Conservation (phyloP, 2,797 vertebrate genomes). For the Ptychadena robeensis region DNA sequence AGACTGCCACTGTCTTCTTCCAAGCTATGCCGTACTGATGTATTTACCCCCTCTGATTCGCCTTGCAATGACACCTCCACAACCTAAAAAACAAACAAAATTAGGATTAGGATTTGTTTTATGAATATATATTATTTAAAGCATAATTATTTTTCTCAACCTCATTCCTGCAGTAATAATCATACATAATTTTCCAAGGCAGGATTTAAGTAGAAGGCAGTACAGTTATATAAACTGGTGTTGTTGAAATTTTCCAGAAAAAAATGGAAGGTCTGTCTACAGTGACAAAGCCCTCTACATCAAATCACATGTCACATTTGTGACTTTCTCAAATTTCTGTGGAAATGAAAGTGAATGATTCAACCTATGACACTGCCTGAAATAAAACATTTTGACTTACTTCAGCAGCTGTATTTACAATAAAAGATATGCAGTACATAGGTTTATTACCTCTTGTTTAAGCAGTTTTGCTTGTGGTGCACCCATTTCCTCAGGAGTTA, state of each 20-base stretch:
- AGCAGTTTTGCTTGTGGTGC: conserved; percentile 80
- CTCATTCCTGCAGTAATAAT: neutral
- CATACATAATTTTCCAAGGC: neutral
- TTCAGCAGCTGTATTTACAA: neutral
- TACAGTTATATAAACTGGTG: too few relatives aligned
- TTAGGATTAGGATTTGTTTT: neutral
- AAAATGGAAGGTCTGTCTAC: too few relatives aligned
- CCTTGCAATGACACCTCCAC: conserved; percentile 39
- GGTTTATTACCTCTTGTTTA: conserved; percentile 83
- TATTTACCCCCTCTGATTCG: conserved; percentile 75
- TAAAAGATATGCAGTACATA: neutral
- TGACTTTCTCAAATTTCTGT: too few relatives aligned
- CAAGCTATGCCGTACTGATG: conserved; percentile 73
- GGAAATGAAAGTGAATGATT: neutral
- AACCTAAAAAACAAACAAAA: conserved; percentile 15
- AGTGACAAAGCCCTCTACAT: too few relatives aligned
- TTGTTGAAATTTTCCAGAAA: too few relatives aligned
- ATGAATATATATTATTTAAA: neutral
- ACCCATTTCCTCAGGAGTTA: conserved; percentile 79
- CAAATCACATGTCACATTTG: too few relatives aligned
- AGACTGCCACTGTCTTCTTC: conserved; percentile 87
- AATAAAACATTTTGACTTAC: neutral
- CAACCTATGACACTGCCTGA: neutral
- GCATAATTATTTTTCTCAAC: neutral
- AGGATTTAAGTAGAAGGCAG: too few relatives aligned